Evolutionary conservation across 2,888 invertebrate genomes (phyloP).

Genomic region (Agriopis leucophaearia): DNA sequence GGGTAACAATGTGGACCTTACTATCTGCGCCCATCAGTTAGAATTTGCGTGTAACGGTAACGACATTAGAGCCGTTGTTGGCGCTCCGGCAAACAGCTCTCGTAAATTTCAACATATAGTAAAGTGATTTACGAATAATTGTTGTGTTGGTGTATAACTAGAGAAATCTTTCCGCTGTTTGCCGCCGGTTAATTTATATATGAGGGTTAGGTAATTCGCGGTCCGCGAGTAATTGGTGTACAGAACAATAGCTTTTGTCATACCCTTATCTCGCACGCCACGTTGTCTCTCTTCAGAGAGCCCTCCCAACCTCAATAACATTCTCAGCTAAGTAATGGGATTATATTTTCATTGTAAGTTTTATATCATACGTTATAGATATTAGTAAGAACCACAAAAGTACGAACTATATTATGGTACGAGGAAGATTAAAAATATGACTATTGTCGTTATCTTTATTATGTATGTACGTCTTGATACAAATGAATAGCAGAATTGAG

Average conservation of each 20-base stretch:
- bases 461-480: background rate
- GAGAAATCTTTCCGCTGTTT: conserved; percentile 87
- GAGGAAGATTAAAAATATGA: background rate
- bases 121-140: conserved; percentile 87
- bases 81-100: conserved; percentile 71
- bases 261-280: conserved; percentile 81
- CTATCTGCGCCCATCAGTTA: conserved; percentile 61
- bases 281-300: conserved; percentile 76
- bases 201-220: conserved; percentile 86
- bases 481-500: background rate
- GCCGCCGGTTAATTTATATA: conserved; percentile 86
- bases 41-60: conserved; percentile 62
- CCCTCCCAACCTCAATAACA: conserved; percentile 73
- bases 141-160: conserved; percentile 86
- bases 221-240: conserved; percentile 84
- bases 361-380: background rate
- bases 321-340: conserved; percentile 69
- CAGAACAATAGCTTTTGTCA: conserved; percentile 86
- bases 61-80: conserved; percentile 69
- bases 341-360: conserved; percentile 42
- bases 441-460: background rate
- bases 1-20: conserved; percentile 74
- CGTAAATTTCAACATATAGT: conserved; percentile 87
- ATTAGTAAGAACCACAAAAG: background rate
- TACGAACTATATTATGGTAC: background rate